These are phyloP conservation scores for Metopia argyrocephala DNA, from an alignment of 2,888 invertebrate genomes.

Conservation along the genomic window DNA sequence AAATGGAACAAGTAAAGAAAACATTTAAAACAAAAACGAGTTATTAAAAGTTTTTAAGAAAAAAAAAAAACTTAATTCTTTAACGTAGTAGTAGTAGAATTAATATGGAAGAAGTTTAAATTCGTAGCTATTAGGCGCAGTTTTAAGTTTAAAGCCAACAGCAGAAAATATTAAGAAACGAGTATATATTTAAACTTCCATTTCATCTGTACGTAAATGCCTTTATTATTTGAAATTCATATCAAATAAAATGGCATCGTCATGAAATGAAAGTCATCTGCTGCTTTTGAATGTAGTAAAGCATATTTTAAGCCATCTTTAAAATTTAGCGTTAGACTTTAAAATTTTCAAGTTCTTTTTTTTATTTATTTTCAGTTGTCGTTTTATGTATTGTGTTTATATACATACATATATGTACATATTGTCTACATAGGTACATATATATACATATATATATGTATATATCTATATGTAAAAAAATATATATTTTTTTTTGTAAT, in stretches of 20 bases:
- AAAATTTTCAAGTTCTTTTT: slow-evolving; percentile 63
- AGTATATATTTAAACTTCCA: slow-evolving; percentile 68
- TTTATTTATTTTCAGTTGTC: slow-evolving; percentile 63
- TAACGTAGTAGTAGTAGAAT: slow-evolving; percentile 42
- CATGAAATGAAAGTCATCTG: slow-evolving; percentile 75
- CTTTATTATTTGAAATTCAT: slow-evolving; percentile 27
- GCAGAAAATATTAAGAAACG: slow-evolving; percentile 66
- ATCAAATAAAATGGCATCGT: slow-evolving; percentile 14
- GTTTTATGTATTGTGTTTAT: slow-evolving; percentile 65
- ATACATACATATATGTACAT: too few species aligned
- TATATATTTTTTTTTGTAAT: not conserved
- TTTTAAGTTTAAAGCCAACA: slow-evolving; percentile 68
- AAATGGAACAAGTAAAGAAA: slow-evolving; percentile 49
- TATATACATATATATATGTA: too few species aligned
- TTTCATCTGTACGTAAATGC: slow-evolving; percentile 65
- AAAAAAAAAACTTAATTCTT: slow-evolving; percentile 44
- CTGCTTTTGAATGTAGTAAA: slow-evolving; percentile 77
- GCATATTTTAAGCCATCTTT: slow-evolving; percentile 79
- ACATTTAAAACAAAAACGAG: slow-evolving; percentile 35
- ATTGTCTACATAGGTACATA: too few species aligned
- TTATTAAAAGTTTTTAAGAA: slow-evolving; percentile 44
- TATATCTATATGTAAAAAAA: too few species aligned
- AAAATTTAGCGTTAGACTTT: slow-evolving; percentile 67
- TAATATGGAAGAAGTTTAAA: slow-evolving; percentile 56
- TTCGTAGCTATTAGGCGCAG: slow-evolving; percentile 65